Evolutionary conservation across 1,140 invertebrate genomes (phyloP).

Genomic region (Drosophila sucinea): DNA sequence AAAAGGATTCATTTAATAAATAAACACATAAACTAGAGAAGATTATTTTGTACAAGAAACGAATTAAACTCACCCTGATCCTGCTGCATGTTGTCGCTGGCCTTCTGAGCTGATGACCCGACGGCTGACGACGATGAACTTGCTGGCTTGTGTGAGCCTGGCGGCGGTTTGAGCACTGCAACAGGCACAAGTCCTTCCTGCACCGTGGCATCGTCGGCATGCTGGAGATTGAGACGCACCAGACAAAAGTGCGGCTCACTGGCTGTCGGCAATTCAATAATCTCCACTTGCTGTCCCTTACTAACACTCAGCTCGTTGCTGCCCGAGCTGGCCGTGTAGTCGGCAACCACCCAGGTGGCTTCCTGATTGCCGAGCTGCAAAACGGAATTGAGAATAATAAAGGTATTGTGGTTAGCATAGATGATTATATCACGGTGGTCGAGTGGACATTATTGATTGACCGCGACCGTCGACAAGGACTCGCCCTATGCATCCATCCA

Average conservation of each 20-base stretch:
- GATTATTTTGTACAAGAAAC: not conserved
- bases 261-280: constrained; percentile 88
- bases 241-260: constrained; percentile 87
- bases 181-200: constrained; percentile 93
- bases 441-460: constrained; percentile 62
- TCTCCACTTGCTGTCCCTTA: constrained; percentile 96
- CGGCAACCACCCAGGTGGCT: constrained; percentile 94
- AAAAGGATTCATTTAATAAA: not conserved
- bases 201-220: constrained; percentile 85
- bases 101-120: constrained; percentile 50
- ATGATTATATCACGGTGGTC: constrained; percentile 37
- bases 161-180: constrained; percentile 91
- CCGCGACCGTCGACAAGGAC: constrained; percentile 52
- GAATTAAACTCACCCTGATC: constrained; percentile 67
- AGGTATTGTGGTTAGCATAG: not conserved
- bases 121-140: constrained; percentile 40
- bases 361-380: constrained; percentile 88
- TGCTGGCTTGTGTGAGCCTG: constrained; percentile 83
- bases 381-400: constrained; percentile 25
- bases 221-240: constrained; percentile 84
- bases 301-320: constrained; percentile 90
- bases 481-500: not conserved
- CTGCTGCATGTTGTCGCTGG: constrained; percentile 71
- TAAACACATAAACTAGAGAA: not conserved
- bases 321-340: constrained; percentile 88